Base-by-base conservation (phyloP, 2,797 vertebrate species). In the Falco biarmicus region DNA sequence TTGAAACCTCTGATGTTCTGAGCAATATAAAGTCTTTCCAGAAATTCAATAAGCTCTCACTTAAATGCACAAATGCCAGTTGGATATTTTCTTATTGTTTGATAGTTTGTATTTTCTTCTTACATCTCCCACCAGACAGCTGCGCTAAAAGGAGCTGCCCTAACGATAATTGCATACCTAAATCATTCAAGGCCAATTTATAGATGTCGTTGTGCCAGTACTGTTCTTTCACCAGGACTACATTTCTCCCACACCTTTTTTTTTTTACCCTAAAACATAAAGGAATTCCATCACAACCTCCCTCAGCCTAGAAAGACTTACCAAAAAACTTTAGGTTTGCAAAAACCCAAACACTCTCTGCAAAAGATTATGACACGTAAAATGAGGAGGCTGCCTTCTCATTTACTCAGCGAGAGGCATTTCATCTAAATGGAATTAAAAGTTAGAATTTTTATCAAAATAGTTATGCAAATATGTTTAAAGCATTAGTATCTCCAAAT, bases 401-500 rank as follows among this genome's bases (percentile, higher is more conserved):
- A 28, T 51, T 60, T 74, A 56, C 31, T 34, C 41, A 20, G 28
- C 1, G 11, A 63, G 15, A 19, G 17, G 17, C 43, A 45, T 34
- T 57, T 31, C 22, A 54, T 47, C 81, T 26, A 43, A 63, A 51
- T 9, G 16, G 31, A 56, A 85, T 31, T 78, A 50, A 51, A 69
- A 43, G 28, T 11, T 47, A 59, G 45, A 64, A 13, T 60, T 86
- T 47, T n/a, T 18, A 63, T 39, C 4, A 25, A 64, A 83, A 69
- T 12, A 26, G 29, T 47, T 28, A 64, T 16, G 11, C 19, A 15
- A 39, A 17, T 48, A 47, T 47, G 65, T 47, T 68, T 65, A 24
- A 80, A 57, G 48, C 61, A 61, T 47, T 13, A 63, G 9, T 5
- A 92, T 98, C 98, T 63, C 99, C 98, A 64, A 99, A 97, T 57